Evolutionary conservation across 2,113 vertebrate genomes (phyloP).

Genomic region (Lepus americanus): DNA sequence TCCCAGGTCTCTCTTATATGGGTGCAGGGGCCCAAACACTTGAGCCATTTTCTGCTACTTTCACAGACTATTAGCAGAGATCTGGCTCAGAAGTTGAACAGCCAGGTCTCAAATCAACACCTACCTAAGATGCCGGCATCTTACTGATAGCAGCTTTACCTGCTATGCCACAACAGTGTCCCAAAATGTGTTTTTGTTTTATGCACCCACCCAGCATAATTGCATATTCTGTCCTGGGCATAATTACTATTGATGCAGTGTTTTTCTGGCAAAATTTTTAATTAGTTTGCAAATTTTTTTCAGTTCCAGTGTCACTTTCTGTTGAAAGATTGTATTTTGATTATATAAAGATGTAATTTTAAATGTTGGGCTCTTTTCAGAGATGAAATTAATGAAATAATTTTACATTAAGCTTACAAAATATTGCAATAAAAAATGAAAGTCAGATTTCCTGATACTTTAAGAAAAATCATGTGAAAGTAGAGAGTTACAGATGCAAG

Average conservation of each 20-base stretch:
- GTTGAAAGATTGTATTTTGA: conserved; percentile 41
- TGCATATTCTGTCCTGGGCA: not conserved
- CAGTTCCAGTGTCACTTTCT: not conserved
- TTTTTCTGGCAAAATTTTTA: conserved; percentile 38
- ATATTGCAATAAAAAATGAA: not conserved
- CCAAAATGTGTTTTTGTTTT: not conserved
- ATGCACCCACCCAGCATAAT: not conserved
- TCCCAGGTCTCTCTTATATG: too few species aligned
- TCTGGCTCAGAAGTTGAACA: too few species aligned
- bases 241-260: not conserved
- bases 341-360: conserved; percentile 59
- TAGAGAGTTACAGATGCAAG: not conserved
- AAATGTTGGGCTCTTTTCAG: not conserved
- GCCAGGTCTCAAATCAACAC: too few species aligned
- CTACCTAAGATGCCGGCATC: too few species aligned
- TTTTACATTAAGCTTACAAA: conserved; percentile 8
- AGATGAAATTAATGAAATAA: not conserved
- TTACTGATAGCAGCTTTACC: too few species aligned
- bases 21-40: too few species aligned
- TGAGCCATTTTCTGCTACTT: too few species aligned
- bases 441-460: not conserved
- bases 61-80: too few species aligned
- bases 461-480: not conserved
- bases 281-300: conserved; percentile 47
- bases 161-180: too few species aligned